A percentile compares a stretch with the other conserved stretches of the same genome.
phyloP scores from a whole-genome alignment of 2,797 vertebrate species.

The Acrossocheilus fasciatus region DNA sequence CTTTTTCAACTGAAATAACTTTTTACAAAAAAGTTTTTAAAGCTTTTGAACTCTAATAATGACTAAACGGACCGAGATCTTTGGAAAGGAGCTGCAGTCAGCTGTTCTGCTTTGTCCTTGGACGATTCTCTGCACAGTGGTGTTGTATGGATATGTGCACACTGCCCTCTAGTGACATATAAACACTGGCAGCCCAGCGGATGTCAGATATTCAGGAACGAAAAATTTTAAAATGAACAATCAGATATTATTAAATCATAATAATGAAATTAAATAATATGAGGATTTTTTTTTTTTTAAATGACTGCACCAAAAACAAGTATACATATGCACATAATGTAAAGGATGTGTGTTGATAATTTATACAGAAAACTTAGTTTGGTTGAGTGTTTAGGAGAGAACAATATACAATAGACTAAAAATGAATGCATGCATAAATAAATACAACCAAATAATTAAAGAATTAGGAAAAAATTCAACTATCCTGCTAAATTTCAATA shows the following conservation, averaged over 20 bases:
- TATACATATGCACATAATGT: too few species aligned
- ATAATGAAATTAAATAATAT: neutral
- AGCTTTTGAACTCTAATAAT: neutral
- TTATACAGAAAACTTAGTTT: too few species aligned
- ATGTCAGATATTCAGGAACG: neutral
- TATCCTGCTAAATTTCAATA: too few species aligned
- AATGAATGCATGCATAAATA: neutral
- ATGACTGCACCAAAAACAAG: neutral
- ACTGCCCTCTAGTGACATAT: slow-evolving; percentile 26
- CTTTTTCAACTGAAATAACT: neutral
- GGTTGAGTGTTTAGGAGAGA: neutral
- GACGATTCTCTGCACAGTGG: neutral
- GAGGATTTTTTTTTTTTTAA: neutral
- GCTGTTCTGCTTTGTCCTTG: slow-evolving; percentile 7
- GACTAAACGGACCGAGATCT: neutral
- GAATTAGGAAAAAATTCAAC: neutral
- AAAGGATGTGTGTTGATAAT: too few species aligned
- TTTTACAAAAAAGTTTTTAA: neutral
- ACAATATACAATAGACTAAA: neutral
- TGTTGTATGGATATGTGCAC: neutral
- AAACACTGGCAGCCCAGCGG: neutral
- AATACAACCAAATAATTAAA: neutral
- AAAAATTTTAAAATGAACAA: neutral
- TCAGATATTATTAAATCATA: neutral
- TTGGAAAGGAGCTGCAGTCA: neutral